These are phyloP conservation scores for Australoheros facetus DNA, from an alignment of 2,797 vertebrate species.

Conservation along the genomic window DNA sequence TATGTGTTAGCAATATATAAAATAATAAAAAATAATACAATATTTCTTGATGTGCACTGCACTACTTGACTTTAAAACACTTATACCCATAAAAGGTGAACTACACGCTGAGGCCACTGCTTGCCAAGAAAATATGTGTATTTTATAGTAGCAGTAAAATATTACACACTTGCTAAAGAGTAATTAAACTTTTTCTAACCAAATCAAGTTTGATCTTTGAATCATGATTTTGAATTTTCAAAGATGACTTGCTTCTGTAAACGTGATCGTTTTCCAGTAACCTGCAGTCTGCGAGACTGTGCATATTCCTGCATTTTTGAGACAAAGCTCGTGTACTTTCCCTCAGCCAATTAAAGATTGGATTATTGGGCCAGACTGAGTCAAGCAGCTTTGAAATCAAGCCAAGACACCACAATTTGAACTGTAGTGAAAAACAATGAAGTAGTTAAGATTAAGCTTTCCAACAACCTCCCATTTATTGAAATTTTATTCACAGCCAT, in stretches of 20 bases:
- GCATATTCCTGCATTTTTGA: background rate
- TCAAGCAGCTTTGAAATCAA: constrained; percentile 59
- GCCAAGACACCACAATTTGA: constrained; percentile 37
- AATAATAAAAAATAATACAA: background rate
- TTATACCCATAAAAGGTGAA: background rate
- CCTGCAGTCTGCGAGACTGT: background rate
- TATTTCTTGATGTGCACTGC: background rate
- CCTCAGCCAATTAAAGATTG: constrained; percentile 59
- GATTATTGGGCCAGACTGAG: constrained; percentile 69
- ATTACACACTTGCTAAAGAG: background rate
- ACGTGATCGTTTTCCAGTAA: background rate
- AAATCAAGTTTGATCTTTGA: background rate
- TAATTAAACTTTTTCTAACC: background rate
- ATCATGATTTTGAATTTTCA: background rate
- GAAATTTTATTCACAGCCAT: background rate
- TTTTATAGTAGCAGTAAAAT: background rate
- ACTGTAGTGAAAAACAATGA: constrained; percentile 13
- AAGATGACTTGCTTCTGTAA: background rate
- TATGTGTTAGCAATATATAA: background rate
- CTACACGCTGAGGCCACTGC: background rate
- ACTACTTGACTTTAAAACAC: background rate
- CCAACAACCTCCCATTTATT: background rate
- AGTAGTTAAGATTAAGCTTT: background rate
- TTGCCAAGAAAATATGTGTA: background rate
- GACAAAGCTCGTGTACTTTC: constrained; percentile 30